Evolutionary conservation across 2,888 invertebrate genomes (phyloP).

Genomic region (Strigamia maritima): DNA sequence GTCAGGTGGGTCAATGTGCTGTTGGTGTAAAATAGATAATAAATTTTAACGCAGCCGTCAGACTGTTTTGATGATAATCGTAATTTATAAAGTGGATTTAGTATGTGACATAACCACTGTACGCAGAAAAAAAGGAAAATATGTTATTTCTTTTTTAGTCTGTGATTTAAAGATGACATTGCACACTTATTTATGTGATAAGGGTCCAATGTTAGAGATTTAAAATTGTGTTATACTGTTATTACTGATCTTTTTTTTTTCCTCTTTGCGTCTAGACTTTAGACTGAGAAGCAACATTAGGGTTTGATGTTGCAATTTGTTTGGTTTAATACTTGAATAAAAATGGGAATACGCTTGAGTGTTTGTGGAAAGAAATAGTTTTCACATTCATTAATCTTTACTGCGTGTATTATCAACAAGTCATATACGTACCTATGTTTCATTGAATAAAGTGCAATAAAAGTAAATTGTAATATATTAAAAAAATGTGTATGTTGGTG

Average conservation of each 20-base stretch:
- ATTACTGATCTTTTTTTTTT: background rate
- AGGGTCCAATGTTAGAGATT: background rate
- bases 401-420: no score
- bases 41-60: background rate
- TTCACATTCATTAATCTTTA: background rate
- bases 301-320: background rate
- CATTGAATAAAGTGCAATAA: no score
- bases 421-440: no score
- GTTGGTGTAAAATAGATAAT: background rate
- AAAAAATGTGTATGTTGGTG: no score
- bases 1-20: background rate
- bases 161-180: background rate
- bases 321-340: background rate
- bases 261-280: background rate
- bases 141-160: background rate
- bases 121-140: background rate
- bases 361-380: background rate
- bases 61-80: background rate
- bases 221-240: background rate
- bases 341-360: background rate
- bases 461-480: no score
- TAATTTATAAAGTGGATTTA: slow-evolving; percentile 11
- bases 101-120: background rate
- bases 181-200: background rate
- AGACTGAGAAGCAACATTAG: no score